Conservation (phyloP, 2,113 vertebrate species). For the Tonatia bakeri region DNA sequence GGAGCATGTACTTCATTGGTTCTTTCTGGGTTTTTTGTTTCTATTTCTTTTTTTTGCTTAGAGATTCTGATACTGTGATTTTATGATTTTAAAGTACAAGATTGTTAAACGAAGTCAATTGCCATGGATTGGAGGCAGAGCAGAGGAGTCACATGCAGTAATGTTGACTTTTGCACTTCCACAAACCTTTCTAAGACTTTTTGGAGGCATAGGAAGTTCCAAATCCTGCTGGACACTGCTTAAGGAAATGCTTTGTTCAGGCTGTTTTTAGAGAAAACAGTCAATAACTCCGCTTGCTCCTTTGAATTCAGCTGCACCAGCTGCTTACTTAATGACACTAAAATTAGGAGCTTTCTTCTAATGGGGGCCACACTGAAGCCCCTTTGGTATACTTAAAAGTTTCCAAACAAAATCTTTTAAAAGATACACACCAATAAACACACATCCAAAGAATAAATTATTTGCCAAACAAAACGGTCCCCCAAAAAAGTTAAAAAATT, state of each 20-base stretch:
- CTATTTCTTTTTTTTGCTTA: neutral
- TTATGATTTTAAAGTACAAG: neutral
- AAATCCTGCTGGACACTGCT: slow-evolving; percentile 51
- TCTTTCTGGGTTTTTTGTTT: neutral
- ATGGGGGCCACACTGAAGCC: slow-evolving; percentile 1
- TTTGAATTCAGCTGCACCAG: slow-evolving; percentile 72
- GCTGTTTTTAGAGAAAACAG: slow-evolving; percentile 74
- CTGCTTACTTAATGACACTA: slow-evolving; percentile 63
- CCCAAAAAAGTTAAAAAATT: neutral
- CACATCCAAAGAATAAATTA: neutral
- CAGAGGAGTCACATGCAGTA: neutral
- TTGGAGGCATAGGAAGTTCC: slow-evolving; percentile 57
- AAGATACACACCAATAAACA: slow-evolving; percentile 32
- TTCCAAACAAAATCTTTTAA: slow-evolving; percentile 25
- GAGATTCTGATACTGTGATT: neutral
- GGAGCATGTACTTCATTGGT: neutral
- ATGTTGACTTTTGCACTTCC: neutral
- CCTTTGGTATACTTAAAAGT: neutral
- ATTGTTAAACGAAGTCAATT: neutral
- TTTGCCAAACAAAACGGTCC: neutral
- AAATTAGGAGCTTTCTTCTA: slow-evolving; percentile 70
- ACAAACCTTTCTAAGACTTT: neutral
- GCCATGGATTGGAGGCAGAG: neutral
- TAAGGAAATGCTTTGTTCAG: slow-evolving; percentile 71
- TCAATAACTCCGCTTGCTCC: slow-evolving; percentile 35